These are phyloP conservation scores for Amazonetta brasiliensis DNA, from an alignment of 2,797 vertebrate species.

Conservation along the genomic window DNA sequence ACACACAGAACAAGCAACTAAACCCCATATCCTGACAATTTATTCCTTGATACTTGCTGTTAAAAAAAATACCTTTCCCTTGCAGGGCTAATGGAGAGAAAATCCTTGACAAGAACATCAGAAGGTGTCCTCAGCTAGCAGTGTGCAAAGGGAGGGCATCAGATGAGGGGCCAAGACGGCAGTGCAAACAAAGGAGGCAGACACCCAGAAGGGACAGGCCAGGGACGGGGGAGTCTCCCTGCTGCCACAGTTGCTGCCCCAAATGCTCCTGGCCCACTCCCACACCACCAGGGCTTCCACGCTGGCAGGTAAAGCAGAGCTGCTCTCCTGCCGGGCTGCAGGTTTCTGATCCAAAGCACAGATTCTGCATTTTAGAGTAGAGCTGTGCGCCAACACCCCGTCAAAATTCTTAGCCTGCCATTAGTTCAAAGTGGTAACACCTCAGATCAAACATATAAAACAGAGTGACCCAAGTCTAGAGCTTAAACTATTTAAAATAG, in stretches of 20 bases:
- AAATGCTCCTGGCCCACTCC: rapidly evolving
- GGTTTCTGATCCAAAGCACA: background rate
- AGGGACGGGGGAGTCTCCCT: too few species aligned
- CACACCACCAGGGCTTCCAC: rapidly evolving
- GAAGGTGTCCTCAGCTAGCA: background rate
- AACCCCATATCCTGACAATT: background rate
- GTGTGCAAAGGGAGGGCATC: background rate
- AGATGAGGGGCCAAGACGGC: rapidly evolving
- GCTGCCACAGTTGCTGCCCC: rapidly evolving
- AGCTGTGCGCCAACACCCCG: background rate
- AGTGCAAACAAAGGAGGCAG: rapidly evolving
- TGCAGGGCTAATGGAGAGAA: background rate
- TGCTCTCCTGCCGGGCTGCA: background rate
- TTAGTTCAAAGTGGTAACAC: background rate
- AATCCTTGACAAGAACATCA: background rate
- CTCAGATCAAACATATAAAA: background rate
- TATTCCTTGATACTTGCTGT: background rate
- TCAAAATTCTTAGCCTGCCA: background rate
- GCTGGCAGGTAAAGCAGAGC: background rate
- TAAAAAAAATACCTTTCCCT: background rate
- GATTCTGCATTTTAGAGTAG: rapidly evolving
- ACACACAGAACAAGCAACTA: background rate
- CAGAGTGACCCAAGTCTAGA: background rate
- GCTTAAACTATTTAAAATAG: background rate
- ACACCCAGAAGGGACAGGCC: background rate